A percentile compares a stretch with the other conserved stretches of the same genome.
These are phyloP conservation scores for Hypena proboscidalis DNA, from an alignment of 2,888 invertebrate species.

Conservation along the genomic window DNA sequence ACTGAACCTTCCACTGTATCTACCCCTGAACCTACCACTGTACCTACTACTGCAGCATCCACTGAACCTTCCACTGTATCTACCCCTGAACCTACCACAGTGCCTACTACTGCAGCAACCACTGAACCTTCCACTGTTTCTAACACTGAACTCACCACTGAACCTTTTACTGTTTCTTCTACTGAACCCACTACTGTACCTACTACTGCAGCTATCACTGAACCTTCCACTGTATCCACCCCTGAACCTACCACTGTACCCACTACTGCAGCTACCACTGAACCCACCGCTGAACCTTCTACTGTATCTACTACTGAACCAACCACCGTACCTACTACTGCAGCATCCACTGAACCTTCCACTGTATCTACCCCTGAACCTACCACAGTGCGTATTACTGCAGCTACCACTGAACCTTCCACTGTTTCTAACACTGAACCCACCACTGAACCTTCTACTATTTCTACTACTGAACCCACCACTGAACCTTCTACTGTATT, in stretches of 20 bases:
- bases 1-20: too few relatives aligned
- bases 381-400: not conserved
- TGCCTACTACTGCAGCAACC: too few relatives aligned
- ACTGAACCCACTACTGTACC: too few relatives aligned
- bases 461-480: not conserved
- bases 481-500: not conserved
- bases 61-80: too few relatives aligned
- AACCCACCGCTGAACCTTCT: not conserved
- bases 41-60: too few relatives aligned
- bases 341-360: not conserved
- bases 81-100: too few relatives aligned
- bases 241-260: constrained; percentile 1
- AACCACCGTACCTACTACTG: constrained; percentile 1
- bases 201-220: too few relatives aligned
- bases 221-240: constrained; percentile 1
- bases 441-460: constrained; percentile 7
- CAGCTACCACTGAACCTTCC: constrained; percentile 4
- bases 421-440: too few relatives aligned
- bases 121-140: too few relatives aligned
- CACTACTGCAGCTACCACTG: not conserved
- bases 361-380: constrained; percentile 4
- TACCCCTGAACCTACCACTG: too few relatives aligned
- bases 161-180: too few relatives aligned
- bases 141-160: too few relatives aligned
- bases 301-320: constrained; percentile 9